Base-by-base conservation (phyloP, 2,113 vertebrate species). In the Rhea americana region DNA sequence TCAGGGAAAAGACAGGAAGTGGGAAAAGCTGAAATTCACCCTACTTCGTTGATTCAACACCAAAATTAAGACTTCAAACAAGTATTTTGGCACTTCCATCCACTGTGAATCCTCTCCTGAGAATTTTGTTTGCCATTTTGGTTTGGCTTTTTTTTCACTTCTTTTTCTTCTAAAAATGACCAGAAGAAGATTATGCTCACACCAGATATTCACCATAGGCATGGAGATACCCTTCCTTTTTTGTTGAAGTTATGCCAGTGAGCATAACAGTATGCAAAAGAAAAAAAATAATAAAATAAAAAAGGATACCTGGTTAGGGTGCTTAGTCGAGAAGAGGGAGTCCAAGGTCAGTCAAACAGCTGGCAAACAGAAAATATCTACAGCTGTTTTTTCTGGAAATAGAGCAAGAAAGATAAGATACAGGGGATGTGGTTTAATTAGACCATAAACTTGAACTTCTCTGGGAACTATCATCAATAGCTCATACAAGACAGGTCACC, bases 401-500 rank as follows among this genome's bases (percentile, higher is more conserved):
- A 84, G 85, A 94, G 92, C 92, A 95, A 94, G 90, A 95, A 95
- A 93, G 94, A 94, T 91, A 95, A 95, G 85, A 90, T 93, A 65
- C 73, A 59, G 72, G 88, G 80, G 68, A 95, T 95, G 83, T 83
- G 93, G 76, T 95, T 91, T 94, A 93, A 94, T 95, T 94, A 72
- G 90, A 59, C 88, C 61, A 91, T 94, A 94, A 95, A 95, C 87
- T 88, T 94, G 37, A 95, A 85, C 88, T 96, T 96, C 83, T 90
- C 93, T 96, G 93, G 96, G 92, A 95, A 91, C 92, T 95, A 91
- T 95, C 93, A 94, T 93, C 93, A 91, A 94, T 95, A 95, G 92
- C 90, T 96, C 88, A 51, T 85, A 88, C 9, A 9, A 13, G 90
- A 41, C 65, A 90, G 94, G 96, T 91, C 90, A 78, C 85, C 80